A percentile compares a stretch with the other conserved stretches of the same genome.
phyloP scores from a whole-genome alignment of 1,140 invertebrate genomes.

The Zaprionus tsacasi region DNA sequence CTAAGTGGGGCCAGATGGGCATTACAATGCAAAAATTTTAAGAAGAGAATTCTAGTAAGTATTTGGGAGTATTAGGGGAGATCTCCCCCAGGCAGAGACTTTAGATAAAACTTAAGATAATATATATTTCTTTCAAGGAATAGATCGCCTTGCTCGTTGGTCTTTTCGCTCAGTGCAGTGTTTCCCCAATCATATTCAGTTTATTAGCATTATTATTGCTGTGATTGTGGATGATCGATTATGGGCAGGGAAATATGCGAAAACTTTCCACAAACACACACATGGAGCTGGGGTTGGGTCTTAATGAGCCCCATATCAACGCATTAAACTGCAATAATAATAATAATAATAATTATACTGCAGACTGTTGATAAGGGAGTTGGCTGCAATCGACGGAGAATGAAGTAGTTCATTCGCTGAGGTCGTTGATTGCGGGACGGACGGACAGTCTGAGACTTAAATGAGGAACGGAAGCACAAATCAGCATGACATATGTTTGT shows the following conservation, averaged over 20 bases:
- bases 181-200: background rate
- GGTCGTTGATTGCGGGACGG: background rate
- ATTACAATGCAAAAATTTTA: background rate
- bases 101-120: background rate
- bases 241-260: constrained; percentile 8
- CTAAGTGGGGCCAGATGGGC: background rate
- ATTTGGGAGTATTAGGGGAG: too few relatives aligned
- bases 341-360: constrained; percentile 10
- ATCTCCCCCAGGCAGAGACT: too few relatives aligned
- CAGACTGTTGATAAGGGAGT: background rate
- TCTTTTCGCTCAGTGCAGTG: background rate
- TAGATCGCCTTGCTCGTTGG: constrained; percentile 2
- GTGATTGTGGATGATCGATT: constrained; percentile 34
- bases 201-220: constrained; percentile 11
- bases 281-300: constrained; percentile 12
- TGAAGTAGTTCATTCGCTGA: constrained; percentile 27
- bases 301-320: constrained; percentile 17
- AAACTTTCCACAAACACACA: constrained; percentile 22
- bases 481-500: background rate
- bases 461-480: background rate
- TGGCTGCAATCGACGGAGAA: background rate
- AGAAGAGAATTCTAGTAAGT: too few relatives aligned
- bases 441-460: background rate
- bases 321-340: constrained; percentile 30
- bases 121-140: background rate